Base-by-base conservation (phyloP, 2,888 invertebrate species). In the Meiosimyza platycephala region DNA sequence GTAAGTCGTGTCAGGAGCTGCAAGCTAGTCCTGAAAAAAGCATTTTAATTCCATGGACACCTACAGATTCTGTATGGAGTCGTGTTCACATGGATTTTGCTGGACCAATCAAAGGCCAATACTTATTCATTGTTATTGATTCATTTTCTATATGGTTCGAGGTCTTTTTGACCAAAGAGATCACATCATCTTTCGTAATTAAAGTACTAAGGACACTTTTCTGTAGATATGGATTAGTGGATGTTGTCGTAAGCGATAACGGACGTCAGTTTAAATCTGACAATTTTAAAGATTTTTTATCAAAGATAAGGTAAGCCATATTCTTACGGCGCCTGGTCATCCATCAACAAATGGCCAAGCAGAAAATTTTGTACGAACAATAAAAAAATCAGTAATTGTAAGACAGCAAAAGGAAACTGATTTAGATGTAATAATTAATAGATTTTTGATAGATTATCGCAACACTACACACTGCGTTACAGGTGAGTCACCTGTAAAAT, bases 261-360 rank as follows among this genome's bases (percentile, higher is more conserved):
- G 74, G 74, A 2, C 40, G 66, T 18, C 74, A 74, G 22, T 76
- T 75, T 12, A 71, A 66, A 13, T 74, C 70, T 12, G 68, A 47
- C 33, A 62, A 74, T 7, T 74, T 71, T 57, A 33, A 67, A 40
- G 5, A 71, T 16, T 71, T 71, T 71, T 28, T 67, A 15, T 28
- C 65, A 73, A 51, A 48, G 16, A 60, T n/a, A n/a, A n/a, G n/a
- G 52, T 72, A 6, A 51, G 63, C 18, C 54, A 66, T 62, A 51
- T 72, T 59, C 60, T 75, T 11, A 79, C 76, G 22, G 77, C 79
- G 7, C 74, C 76, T 52, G 74, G 77, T 33, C 78, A 67, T 63
- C 77, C 77, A 16, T 67, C 75, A 55, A 76, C 77, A 22, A 82
- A 81, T 71, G 79, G 80, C 3, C 78, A 77, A 68, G 79, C 79